Percentiles rank a stretch among this genome's conserved stretches.
phyloP scores from a whole-genome alignment of 2,113 vertebrate genomes.

The Accipiter cooperii region DNA sequence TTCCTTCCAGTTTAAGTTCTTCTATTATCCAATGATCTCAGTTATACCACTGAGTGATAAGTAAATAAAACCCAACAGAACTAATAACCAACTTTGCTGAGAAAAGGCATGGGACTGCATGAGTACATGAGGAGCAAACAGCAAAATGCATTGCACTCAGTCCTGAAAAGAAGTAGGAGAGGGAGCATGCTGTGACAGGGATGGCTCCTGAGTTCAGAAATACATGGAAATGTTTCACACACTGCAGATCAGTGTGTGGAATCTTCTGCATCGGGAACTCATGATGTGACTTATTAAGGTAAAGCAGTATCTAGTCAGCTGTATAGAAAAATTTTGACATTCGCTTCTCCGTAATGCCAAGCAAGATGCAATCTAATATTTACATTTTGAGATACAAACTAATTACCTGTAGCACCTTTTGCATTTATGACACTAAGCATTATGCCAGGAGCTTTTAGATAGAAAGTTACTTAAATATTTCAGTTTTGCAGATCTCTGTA shows the following conservation, averaged over 20 bases:
- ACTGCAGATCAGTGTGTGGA: neutral
- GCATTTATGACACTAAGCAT: neutral
- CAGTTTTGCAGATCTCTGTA: neutral
- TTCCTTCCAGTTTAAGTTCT: neutral
- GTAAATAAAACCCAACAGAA: neutral
- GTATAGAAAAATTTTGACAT: neutral
- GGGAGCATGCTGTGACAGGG: neutral
- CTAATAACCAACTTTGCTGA: neutral
- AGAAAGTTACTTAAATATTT: neutral
- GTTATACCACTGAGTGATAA: neutral
- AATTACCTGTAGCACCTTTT: neutral
- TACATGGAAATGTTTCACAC: neutral
- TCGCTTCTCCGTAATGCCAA: neutral
- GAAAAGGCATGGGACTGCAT: neutral
- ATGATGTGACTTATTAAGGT: neutral
- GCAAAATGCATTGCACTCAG: neutral
- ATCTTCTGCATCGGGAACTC: neutral
- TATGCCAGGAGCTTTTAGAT: neutral
- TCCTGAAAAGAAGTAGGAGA: neutral
- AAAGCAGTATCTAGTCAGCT: neutral
- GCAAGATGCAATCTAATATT: neutral
- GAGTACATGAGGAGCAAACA: neutral
- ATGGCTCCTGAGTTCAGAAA: neutral
- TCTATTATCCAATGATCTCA: neutral
- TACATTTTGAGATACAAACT: neutral